Evolutionary conservation across 2,113 vertebrate species (phyloP).

Genomic region (Anhinga anhinga): DNA sequence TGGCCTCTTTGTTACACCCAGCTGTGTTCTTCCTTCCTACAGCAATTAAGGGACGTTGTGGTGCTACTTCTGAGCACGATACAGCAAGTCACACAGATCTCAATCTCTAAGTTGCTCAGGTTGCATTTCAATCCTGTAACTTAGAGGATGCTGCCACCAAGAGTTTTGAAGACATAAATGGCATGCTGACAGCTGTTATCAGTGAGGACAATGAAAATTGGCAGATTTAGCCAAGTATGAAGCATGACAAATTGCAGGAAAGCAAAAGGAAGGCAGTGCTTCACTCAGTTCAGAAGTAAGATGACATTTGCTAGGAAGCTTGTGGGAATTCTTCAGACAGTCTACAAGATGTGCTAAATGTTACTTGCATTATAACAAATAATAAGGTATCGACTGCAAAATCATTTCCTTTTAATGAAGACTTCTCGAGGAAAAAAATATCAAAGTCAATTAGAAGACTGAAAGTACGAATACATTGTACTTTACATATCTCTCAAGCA

Average conservation of each 20-base stretch:
- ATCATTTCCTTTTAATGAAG: slow-evolving; percentile 56
- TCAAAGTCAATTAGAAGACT: slow-evolving; percentile 4
- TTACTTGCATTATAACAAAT: slow-evolving; percentile 44
- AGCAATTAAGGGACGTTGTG: not conserved
- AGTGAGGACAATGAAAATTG: slow-evolving; percentile 56
- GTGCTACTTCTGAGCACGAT: not conserved
- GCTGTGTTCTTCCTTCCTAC: not conserved
- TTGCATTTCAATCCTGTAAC: not conserved
- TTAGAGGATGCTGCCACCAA: slow-evolving; percentile 65
- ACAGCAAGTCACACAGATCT: not conserved
- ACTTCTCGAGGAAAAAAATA: not conserved
- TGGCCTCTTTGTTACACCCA: not conserved
- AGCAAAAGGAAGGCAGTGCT: slow-evolving; percentile 32
- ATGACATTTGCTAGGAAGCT: slow-evolving; percentile 60
- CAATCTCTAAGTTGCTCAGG: not conserved
- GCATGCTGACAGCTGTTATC: slow-evolving; percentile 30
- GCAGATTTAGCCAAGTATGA: slow-evolving; percentile 62
- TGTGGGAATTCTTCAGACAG: slow-evolving; percentile 58
- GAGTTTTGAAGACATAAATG: slow-evolving; percentile 40
- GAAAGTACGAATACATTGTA: not conserved
- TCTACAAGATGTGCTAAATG: slow-evolving; percentile 52
- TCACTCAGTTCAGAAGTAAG: slow-evolving; percentile 2
- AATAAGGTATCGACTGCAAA: slow-evolving; percentile 31
- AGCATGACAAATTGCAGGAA: slow-evolving; percentile 63
- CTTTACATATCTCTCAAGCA: not conserved